phyloP scores from a whole-genome alignment of 1,140 invertebrate genomes.

The Popillia japonica region DNA sequence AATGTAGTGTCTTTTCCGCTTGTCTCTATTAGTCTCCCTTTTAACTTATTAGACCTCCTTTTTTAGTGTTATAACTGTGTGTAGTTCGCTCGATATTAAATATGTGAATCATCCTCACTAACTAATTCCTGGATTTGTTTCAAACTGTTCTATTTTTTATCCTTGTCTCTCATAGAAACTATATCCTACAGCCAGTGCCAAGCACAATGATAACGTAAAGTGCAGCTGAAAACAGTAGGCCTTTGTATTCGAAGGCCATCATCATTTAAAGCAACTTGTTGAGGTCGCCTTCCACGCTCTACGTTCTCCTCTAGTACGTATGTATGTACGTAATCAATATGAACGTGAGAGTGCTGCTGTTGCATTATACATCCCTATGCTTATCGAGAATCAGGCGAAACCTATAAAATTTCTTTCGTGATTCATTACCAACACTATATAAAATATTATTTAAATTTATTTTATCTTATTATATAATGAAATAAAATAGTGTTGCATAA shows the following conservation, averaged over 20 bases:
- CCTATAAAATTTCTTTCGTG: too few species aligned
- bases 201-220: slow-evolving; percentile 4
- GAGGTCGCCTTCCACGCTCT: not conserved
- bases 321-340: slow-evolving; percentile 11
- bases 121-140: too few species aligned
- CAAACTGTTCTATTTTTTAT: slow-evolving; percentile 8
- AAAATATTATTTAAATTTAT: too few species aligned
- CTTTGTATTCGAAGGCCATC: slow-evolving; percentile 23
- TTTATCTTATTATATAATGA: too few species aligned
- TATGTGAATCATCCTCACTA: too few species aligned
- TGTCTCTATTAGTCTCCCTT: not conserved
- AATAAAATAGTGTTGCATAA: too few species aligned
- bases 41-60: too few species aligned
- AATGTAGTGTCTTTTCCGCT: not conserved
- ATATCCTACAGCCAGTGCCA: not conserved
- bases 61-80: too few species aligned
- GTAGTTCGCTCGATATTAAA: too few species aligned
- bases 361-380: too few species aligned
- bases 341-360: not conserved
- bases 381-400: too few species aligned
- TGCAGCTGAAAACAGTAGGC: not conserved
- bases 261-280: slow-evolving; percentile 19
- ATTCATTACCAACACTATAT: too few species aligned
- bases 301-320: not conserved
- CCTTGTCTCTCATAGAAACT: not conserved